phyloP scores from a whole-genome alignment of 2,797 vertebrate species.

The Leptoclinus maculatus region DNA sequence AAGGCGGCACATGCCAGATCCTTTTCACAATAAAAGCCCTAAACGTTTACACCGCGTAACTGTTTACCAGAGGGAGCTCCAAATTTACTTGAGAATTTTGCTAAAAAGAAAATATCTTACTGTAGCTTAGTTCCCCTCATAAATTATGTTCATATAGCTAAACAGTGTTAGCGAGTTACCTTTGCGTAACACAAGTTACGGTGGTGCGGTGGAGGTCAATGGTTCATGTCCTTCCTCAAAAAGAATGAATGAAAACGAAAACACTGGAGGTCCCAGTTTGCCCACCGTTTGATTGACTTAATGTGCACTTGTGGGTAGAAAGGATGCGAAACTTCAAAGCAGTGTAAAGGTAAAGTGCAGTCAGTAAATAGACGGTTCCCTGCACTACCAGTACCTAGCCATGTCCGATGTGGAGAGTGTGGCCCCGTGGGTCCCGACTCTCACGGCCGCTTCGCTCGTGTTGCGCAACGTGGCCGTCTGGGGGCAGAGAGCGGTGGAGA shows the following conservation, averaged over 20 bases:
- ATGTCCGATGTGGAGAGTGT: background rate
- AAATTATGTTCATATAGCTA: background rate
- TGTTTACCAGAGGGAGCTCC: too few relatives aligned
- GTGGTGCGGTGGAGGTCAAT: background rate
- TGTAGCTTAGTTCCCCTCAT: too few relatives aligned
- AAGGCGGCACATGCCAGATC: too few relatives aligned
- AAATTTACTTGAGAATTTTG: too few relatives aligned
- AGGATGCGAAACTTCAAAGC: background rate
- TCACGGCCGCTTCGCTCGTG: constrained; percentile 14
- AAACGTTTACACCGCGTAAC: too few relatives aligned
- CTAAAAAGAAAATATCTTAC: too few relatives aligned
- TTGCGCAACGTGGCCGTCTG: constrained; percentile 66
- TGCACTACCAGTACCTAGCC: background rate
- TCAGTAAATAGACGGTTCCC: background rate
- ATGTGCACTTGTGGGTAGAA: background rate
- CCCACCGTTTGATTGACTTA: background rate
- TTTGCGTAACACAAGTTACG: background rate
- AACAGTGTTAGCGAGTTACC: background rate
- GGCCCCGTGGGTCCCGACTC: constrained; percentile 16
- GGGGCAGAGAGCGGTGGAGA: constrained; percentile 40
- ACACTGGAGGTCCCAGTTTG: background rate
- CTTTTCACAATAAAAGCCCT: too few relatives aligned
- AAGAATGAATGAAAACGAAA: background rate
- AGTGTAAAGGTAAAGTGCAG: background rate
- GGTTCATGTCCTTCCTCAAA: background rate